phyloP scores from a whole-genome alignment of 2,113 vertebrate species.

The Charadrius vociferus region DNA sequence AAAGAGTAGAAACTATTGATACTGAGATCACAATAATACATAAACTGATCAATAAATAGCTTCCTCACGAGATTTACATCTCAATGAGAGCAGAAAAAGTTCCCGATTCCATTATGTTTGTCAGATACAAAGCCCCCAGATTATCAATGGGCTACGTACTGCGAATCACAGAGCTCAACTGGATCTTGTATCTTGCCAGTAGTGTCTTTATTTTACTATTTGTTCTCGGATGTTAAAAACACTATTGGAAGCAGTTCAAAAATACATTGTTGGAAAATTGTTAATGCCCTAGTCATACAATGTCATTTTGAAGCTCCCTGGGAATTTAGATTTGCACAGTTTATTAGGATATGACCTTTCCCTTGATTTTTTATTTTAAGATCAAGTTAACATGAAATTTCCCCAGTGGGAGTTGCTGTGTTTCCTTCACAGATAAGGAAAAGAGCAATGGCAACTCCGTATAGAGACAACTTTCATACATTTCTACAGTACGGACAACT shows the following conservation, averaged over 20 bases:
- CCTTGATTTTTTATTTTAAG: constrained; percentile 94
- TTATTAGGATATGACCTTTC: constrained; percentile 93
- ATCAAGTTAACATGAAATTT: constrained; percentile 86
- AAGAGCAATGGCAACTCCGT: constrained; percentile 74
- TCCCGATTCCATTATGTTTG: background rate
- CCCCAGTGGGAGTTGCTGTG: constrained; percentile 84
- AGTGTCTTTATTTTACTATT: constrained; percentile 48
- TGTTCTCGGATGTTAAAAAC: constrained; percentile 36
- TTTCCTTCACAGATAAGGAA: constrained; percentile 91
- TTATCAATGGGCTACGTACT: background rate
- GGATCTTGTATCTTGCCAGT: background rate
- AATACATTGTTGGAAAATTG: constrained; percentile 71
- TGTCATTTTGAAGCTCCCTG: constrained; percentile 82
- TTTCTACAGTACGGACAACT: constrained; percentile 36
- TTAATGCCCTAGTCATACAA: constrained; percentile 69
- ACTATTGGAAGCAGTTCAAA: constrained; percentile 65
- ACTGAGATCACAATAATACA: background rate
- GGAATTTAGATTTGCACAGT: constrained; percentile 87
- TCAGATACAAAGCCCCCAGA: background rate
- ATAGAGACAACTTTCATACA: constrained; percentile 54
- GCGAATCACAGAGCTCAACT: background rate
- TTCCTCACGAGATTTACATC: background rate
- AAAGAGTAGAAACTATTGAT: background rate
- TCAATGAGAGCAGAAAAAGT: background rate
- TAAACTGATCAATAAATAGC: background rate